Percentiles rank a stretch among this genome's conserved stretches.
phyloP scores from a whole-genome alignment of 2,888 invertebrate genomes.

The Mythimna pallens region DNA sequence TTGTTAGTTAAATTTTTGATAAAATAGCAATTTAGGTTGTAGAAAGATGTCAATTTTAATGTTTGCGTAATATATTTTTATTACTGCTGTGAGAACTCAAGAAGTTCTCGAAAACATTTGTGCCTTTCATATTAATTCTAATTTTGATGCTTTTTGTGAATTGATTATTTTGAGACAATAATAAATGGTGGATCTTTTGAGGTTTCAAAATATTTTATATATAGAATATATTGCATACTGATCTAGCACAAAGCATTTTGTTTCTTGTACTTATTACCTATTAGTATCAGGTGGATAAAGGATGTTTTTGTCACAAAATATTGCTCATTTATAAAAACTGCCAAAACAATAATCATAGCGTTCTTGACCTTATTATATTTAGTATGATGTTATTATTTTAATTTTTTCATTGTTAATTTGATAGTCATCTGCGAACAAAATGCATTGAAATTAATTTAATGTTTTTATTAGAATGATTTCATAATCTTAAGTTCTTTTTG shows the following conservation, averaged over 20 bases:
- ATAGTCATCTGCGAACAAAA: constrained; percentile 48
- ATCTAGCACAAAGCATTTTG: constrained; percentile 14
- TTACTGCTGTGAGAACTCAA: not conserved
- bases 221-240: constrained; percentile 1
- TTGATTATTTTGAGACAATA: not conserved
- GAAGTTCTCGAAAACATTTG: constrained; percentile 10
- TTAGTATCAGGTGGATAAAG: not conserved
- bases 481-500: constrained; percentile 46
- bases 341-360: constrained; percentile 18
- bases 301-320: constrained; percentile 23
- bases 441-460: constrained; percentile 38
- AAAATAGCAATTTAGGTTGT: not conserved
- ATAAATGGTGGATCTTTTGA: not conserved
- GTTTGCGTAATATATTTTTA: constrained; percentile 3
- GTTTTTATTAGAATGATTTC: constrained; percentile 36
- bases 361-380: constrained; percentile 20
- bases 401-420: constrained; percentile 16
- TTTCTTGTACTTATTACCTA: not conserved
- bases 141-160: not conserved
- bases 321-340: constrained; percentile 17
- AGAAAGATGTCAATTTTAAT: not conserved
- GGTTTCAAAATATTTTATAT: not conserved
- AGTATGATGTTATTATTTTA: constrained; percentile 7
- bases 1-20: not conserved
- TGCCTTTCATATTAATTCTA: not conserved